Evolutionary conservation across 2,888 invertebrate genomes (phyloP).

Genomic region (Scaptomyza cyrtandrae): DNA sequence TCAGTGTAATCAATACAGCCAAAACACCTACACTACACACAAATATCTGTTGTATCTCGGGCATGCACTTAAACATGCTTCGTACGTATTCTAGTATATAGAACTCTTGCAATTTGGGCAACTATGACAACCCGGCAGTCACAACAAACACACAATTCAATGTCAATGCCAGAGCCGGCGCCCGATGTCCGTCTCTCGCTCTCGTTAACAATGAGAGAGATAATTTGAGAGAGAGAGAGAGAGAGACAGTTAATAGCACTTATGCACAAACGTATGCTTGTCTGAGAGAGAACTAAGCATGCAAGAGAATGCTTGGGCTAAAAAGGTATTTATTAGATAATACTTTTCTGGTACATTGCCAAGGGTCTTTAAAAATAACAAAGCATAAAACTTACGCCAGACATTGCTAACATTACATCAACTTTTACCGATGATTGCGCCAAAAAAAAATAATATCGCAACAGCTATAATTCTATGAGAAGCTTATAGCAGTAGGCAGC

Average conservation of each 20-base stretch:
- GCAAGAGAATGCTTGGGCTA: not conserved
- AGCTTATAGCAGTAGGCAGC: too few species aligned
- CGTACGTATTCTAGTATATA: slow-evolving; percentile 2
- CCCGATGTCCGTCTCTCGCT: not conserved
- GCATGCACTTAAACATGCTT: slow-evolving; percentile 24
- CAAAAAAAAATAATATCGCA: not conserved
- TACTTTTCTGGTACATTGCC: slow-evolving; percentile 46
- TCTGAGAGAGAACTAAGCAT: slow-evolving; percentile 1
- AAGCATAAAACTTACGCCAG: slow-evolving; percentile 15
- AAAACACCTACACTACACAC: slow-evolving; percentile 1
- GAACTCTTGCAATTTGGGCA: slow-evolving; percentile 44
- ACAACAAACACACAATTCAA: slow-evolving; percentile 34
- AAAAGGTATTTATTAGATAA: slow-evolving; percentile 52
- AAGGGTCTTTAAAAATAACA: slow-evolving; percentile 40
- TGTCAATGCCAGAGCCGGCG: slow-evolving; percentile 42
- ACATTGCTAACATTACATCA: slow-evolving; percentile 35
- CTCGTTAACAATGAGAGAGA: slow-evolving; percentile 2
- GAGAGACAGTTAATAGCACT: slow-evolving; percentile 10
- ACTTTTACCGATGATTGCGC: slow-evolving; percentile 4
- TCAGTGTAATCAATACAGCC: slow-evolving; percentile 49
- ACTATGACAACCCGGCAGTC: slow-evolving; percentile 38
- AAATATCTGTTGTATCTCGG: not conserved
- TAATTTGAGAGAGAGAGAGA: not conserved
- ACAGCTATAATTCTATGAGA: too few species aligned
- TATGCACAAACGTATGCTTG: not conserved